phyloP scores from a whole-genome alignment of 1,140 invertebrate species.

The Cydia splendana region DNA sequence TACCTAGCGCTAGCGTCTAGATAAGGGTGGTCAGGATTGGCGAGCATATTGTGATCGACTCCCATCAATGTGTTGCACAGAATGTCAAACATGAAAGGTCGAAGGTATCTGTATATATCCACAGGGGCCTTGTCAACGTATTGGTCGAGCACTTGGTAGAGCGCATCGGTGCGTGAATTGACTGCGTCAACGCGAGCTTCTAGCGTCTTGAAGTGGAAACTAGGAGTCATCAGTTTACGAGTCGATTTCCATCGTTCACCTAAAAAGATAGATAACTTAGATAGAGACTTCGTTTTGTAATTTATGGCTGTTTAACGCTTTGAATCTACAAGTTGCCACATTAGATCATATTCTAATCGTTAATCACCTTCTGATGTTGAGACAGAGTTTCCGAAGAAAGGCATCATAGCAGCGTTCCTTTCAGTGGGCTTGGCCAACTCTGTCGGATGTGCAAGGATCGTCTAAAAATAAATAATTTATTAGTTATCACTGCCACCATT shows the following conservation, averaged over 20 bases:
- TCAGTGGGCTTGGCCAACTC: conserved; percentile 31
- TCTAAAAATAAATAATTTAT: conserved; percentile 12
- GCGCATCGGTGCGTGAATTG: neutral
- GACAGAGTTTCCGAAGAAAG: conserved; percentile 37
- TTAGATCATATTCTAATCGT: neutral
- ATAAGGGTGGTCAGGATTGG: conserved; percentile 33
- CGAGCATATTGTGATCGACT: conserved; percentile 29
- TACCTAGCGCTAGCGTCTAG: conserved; percentile 29
- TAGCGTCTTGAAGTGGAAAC: conserved; percentile 34
- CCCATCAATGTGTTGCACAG: conserved; percentile 33
- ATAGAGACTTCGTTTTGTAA: neutral
- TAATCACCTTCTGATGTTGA: conserved; percentile 36
- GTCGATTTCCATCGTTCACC: conserved; percentile 31
- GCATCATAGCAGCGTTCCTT: conserved; percentile 35
- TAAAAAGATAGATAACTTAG: neutral
- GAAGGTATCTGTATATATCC: conserved; percentile 28
- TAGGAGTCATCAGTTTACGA: conserved; percentile 32
- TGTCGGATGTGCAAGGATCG: conserved; percentile 28
- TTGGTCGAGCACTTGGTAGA: conserved; percentile 1
- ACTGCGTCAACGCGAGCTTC: conserved; percentile 22
- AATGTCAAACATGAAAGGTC: conserved; percentile 34
- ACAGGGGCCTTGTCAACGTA: conserved; percentile 15
- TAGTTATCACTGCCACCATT: neutral
- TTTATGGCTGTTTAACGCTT: conserved; percentile 20
- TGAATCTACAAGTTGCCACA: neutral